Percentiles rank a stretch among this genome's conserved stretches.
Conservation (phyloP, 2,113 vertebrate genomes). For the Passer domesticus region DNA sequence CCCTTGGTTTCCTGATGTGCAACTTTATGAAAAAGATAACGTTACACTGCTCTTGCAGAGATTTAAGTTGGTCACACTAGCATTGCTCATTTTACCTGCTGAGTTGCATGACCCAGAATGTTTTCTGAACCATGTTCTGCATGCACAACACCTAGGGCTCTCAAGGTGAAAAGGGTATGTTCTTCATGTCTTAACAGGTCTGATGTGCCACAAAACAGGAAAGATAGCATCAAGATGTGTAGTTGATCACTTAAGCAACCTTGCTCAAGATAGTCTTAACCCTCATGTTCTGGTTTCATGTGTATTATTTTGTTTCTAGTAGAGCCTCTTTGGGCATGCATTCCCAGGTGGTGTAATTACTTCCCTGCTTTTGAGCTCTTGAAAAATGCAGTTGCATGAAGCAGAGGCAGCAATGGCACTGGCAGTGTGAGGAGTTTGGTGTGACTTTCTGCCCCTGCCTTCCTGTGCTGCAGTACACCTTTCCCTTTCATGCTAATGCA, state of each 20-base stretch:
- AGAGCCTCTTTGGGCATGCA: fast-evolving
- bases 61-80: fast-evolving
- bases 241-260: too few relatives aligned
- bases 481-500: fast-evolving
- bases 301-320: neutral
- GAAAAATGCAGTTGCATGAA: neutral
- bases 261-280: neutral
- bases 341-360: neutral
- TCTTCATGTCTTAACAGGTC: neutral
- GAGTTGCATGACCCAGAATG: neutral
- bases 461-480: fast-evolving
- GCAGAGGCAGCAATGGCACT: neutral
- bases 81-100: fast-evolving
- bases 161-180: fast-evolving
- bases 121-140: neutral
- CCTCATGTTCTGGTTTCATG: neutral
- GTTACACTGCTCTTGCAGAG: neutral
- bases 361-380: neutral
- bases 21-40: fast-evolving
- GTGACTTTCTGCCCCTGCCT: neutral
- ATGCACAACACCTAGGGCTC: fast-evolving
- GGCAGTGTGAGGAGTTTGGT: neutral
- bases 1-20: neutral
- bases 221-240: neutral
- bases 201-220: fast-evolving